Conservation (phyloP, 2,888 invertebrate species). For the Galerucella calmariensis region DNA sequence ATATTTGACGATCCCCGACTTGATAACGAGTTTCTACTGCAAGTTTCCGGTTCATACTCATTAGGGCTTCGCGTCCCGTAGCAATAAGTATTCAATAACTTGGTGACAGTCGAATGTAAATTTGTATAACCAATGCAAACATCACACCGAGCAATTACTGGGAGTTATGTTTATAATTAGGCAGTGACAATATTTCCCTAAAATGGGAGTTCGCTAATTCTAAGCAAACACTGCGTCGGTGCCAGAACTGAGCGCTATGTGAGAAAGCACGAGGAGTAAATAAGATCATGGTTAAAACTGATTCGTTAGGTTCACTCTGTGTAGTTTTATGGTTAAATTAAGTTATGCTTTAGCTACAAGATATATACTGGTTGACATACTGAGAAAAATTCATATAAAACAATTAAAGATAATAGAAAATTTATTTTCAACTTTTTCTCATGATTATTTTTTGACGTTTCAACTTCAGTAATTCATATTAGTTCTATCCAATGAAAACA, state of each 20-base stretch:
- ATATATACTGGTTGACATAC: no score
- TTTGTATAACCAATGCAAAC: slow-evolving; percentile 62
- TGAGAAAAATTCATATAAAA: no score
- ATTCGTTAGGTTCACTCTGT: background rate
- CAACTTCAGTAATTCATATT: no score
- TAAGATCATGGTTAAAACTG: slow-evolving; percentile 11
- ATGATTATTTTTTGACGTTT: no score
- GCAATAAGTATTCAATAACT: slow-evolving; percentile 61
- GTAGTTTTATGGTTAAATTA: background rate
- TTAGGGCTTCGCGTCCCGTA: slow-evolving; percentile 48
- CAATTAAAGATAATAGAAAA: no score
- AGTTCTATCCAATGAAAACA: no score
- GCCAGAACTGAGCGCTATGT: background rate
- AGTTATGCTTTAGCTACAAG: no score
- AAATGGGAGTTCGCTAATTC: slow-evolving; percentile 63
- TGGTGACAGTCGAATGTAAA: slow-evolving; percentile 61
- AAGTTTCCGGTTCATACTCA: slow-evolving; percentile 52
- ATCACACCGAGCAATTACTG: slow-evolving; percentile 63
- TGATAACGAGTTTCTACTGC: slow-evolving; percentile 53
- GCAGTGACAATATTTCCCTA: slow-evolving; percentile 64
- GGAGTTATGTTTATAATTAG: slow-evolving; percentile 65
- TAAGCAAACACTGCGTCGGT: slow-evolving; percentile 57
- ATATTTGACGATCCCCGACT: slow-evolving; percentile 55
- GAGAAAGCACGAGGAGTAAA: slow-evolving; percentile 9
- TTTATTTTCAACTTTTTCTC: no score